Conservation (phyloP, 2,888 invertebrate species). For the Dicranocentrus wangi region DNA sequence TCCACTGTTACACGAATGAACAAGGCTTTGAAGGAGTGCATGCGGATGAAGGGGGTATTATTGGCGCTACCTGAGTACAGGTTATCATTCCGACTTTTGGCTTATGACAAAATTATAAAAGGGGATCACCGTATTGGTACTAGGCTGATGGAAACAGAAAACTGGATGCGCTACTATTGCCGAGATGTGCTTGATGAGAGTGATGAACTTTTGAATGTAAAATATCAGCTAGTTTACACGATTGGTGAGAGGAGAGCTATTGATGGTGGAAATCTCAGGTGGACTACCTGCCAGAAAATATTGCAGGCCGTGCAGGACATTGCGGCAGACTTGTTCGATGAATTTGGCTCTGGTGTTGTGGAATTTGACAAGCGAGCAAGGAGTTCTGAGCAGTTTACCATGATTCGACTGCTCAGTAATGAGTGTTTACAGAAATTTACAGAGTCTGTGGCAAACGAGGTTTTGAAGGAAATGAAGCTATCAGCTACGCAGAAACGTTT, state of each 20-base stretch:
- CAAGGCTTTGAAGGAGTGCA: conserved; percentile 52
- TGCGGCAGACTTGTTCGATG: background rate
- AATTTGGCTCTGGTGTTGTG: conserved; percentile 5
- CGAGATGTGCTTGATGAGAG: conserved; percentile 70
- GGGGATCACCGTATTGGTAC: background rate
- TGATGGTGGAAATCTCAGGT: conserved; percentile 60
- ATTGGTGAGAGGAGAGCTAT: conserved; percentile 36
- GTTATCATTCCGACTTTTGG: conserved; percentile 53
- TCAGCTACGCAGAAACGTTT: background rate
- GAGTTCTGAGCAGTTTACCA: conserved; percentile 33
- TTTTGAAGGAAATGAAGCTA: background rate
- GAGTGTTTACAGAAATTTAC: background rate
- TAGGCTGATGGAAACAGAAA: conserved; percentile 12
- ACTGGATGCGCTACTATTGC: conserved; percentile 52
- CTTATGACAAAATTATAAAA: conserved; percentile 44
- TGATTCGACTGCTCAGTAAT: conserved; percentile 24
- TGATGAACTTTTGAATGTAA: conserved; percentile 69
- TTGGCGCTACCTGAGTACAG: conserved; percentile 62
- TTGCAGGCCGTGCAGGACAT: conserved; percentile 35
- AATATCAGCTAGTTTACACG: conserved; percentile 69
- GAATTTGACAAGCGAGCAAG: conserved; percentile 14
- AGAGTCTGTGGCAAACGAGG: background rate
- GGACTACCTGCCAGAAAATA: conserved; percentile 55
- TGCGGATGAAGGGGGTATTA: conserved; percentile 51
- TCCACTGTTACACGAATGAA: conserved; percentile 25